These are phyloP conservation scores for Serranus cabrilla DNA, from an alignment of 2,797 vertebrate species.

Conservation along the genomic window DNA sequence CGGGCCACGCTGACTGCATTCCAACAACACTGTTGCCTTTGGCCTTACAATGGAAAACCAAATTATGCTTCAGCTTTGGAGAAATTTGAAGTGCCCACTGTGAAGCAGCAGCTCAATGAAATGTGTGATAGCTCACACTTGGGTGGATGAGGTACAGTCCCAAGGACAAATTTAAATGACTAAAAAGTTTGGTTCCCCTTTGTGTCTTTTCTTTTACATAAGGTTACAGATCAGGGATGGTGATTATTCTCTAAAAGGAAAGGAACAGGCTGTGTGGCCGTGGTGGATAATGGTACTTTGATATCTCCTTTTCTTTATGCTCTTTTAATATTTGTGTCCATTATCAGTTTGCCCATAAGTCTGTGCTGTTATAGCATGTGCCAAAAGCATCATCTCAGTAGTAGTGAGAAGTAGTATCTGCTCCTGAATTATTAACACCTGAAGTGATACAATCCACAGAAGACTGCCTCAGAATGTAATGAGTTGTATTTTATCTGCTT, in stretches of 20 bases:
- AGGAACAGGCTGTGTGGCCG: slow-evolving; percentile 7
- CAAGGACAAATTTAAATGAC: slow-evolving; percentile 53
- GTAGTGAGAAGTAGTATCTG: neutral
- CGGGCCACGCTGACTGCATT: slow-evolving; percentile 26
- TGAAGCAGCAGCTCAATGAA: slow-evolving; percentile 17
- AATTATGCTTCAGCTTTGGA: slow-evolving; percentile 43
- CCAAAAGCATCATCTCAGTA: neutral
- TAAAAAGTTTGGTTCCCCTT: slow-evolving; percentile 31
- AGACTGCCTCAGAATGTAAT: neutral
- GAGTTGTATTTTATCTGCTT: neutral
- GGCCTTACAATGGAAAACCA: slow-evolving; percentile 40
- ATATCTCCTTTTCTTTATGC: slow-evolving; percentile 37
- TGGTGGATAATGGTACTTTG: slow-evolving; percentile 39
- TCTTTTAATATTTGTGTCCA: slow-evolving; percentile 35
- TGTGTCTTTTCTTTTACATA: slow-evolving; percentile 18
- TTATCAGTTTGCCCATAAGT: slow-evolving; percentile 11
- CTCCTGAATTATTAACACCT: slow-evolving; percentile 19
- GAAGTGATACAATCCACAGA: neutral
- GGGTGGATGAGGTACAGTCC: slow-evolving; percentile 24
- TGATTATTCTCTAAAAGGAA: slow-evolving; percentile 39
- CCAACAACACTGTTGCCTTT: slow-evolving; percentile 40
- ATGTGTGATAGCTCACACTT: slow-evolving; percentile 31
- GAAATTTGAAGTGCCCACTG: slow-evolving; percentile 28
- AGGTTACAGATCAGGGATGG: slow-evolving; percentile 35
- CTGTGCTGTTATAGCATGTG: neutral